Percentiles rank a stretch among this genome's conserved stretches.
These are phyloP conservation scores for Belonocnema kinseyi DNA, from an alignment of 1,140 invertebrate genomes.

Conservation along the genomic window DNA sequence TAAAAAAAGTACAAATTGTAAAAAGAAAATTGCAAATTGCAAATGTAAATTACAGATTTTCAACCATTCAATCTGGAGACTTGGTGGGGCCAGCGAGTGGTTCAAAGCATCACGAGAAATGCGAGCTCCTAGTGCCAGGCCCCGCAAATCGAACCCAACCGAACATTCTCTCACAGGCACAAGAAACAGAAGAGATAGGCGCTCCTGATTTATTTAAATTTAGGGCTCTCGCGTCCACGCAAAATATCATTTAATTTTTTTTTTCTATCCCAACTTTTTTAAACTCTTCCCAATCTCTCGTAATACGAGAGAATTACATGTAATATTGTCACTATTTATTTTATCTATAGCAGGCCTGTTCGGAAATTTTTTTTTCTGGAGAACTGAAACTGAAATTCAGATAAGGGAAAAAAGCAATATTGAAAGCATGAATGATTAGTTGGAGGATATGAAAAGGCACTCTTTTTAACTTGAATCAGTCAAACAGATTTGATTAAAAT, in stretches of 20 bases:
- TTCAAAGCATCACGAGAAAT: slow-evolving; percentile 74
- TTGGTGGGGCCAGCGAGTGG: slow-evolving; percentile 78
- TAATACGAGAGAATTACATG: not conserved
- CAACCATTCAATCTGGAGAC: slow-evolving; percentile 79
- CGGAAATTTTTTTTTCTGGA: not conserved
- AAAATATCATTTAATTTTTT: not conserved
- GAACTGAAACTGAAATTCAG: slow-evolving; percentile 8
- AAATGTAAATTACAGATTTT: slow-evolving; percentile 72
- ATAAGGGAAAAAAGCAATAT: slow-evolving; percentile 30
- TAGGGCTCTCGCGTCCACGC: not conserved
- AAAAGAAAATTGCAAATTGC: too few relatives aligned
- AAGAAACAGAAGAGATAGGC: slow-evolving; percentile 70
- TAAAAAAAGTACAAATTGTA: too few relatives aligned
- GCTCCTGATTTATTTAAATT: not conserved
- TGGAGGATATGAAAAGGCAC: slow-evolving; percentile 3
- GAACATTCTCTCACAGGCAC: slow-evolving; percentile 70
- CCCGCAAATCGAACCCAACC: slow-evolving; percentile 62
- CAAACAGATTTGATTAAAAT: too few relatives aligned
- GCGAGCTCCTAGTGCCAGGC: slow-evolving; percentile 74
- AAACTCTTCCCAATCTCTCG: slow-evolving; percentile 10
- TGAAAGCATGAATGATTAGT: too few relatives aligned
- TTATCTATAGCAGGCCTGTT: slow-evolving; percentile 18
- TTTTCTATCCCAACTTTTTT: not conserved
- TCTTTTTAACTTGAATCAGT: too few relatives aligned
- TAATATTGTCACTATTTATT: slow-evolving; percentile 14